phyloP scores from a whole-genome alignment of 2,113 vertebrate species.

The Leucopsar rothschildi region DNA sequence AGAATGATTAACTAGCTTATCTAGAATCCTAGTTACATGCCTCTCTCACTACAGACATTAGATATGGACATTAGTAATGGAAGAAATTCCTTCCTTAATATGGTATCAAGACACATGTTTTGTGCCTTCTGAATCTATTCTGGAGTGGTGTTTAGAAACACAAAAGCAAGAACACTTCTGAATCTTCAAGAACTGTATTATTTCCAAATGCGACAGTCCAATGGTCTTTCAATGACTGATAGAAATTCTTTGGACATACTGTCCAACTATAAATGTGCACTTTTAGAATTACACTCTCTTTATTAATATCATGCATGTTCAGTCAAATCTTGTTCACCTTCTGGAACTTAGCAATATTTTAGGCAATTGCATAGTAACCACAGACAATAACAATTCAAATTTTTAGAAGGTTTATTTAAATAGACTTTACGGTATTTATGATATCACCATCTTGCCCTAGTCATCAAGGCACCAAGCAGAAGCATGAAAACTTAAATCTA shows the following conservation, averaged over 20 bases:
- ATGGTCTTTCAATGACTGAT: neutral
- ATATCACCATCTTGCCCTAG: neutral
- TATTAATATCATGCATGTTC: neutral
- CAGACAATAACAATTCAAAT: neutral
- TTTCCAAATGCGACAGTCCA: neutral
- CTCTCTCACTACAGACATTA: neutral
- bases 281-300: neutral
- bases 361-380: neutral
- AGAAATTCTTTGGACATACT: neutral
- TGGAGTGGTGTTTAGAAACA: neutral
- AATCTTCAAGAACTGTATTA: neutral
- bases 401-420: neutral
- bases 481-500: neutral
- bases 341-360: neutral
- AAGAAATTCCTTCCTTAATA: neutral
- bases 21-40: neutral
- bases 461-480: neutral
- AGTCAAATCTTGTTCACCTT: neutral
- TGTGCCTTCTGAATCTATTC: neutral
- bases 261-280: neutral
- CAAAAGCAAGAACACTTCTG: neutral
- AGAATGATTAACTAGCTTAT: neutral
- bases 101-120: neutral
- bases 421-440: neutral
- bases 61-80: neutral